Evolutionary conservation across 2,888 invertebrate species (phyloP).

Genomic region (Drosophila setosimentum): DNA sequence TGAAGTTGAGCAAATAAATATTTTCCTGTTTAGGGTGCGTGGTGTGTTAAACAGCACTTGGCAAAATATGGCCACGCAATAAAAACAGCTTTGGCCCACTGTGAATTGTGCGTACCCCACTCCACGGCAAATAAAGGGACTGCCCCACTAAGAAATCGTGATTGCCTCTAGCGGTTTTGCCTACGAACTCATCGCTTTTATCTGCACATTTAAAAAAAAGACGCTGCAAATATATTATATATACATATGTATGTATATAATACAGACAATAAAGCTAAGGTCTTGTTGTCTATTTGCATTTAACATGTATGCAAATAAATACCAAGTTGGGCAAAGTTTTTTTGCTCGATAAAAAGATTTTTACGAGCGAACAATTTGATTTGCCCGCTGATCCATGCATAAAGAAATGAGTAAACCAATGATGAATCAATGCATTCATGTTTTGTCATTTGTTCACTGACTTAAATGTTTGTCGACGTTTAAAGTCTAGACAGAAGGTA

Average conservation of each 20-base stretch:
- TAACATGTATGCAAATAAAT: constrained; percentile 57
- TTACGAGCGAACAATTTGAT: constrained; percentile 54
- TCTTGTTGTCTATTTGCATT: constrained; percentile 55
- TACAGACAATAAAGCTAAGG: constrained; percentile 25
- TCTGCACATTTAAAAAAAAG: constrained; percentile 38
- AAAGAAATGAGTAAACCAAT: constrained; percentile 9
- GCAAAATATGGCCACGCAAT: constrained; percentile 25
- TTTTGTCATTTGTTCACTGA: constrained; percentile 14
- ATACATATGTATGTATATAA: constrained; percentile 29
- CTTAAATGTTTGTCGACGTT: constrained; percentile 9
- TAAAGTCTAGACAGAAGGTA: not conserved
- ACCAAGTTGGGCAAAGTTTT: constrained; percentile 36
- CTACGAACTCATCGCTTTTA: constrained; percentile 48
- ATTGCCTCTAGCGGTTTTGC: constrained; percentile 55
- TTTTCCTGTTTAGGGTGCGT: constrained; percentile 14
- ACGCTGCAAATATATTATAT: constrained; percentile 23
- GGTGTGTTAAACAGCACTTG: constrained; percentile 25
- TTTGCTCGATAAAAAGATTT: constrained; percentile 46
- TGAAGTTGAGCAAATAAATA: constrained; percentile 58
- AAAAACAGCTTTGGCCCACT: constrained; percentile 58
- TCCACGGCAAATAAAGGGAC: constrained; percentile 33
- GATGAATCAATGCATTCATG: constrained; percentile 20
- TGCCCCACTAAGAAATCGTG: constrained; percentile 63
- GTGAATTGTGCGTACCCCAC: constrained; percentile 17
- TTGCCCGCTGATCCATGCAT: constrained; percentile 19